Base-by-base conservation (phyloP, 2,113 vertebrate genomes). In the Benitochromis conjunctus region DNA sequence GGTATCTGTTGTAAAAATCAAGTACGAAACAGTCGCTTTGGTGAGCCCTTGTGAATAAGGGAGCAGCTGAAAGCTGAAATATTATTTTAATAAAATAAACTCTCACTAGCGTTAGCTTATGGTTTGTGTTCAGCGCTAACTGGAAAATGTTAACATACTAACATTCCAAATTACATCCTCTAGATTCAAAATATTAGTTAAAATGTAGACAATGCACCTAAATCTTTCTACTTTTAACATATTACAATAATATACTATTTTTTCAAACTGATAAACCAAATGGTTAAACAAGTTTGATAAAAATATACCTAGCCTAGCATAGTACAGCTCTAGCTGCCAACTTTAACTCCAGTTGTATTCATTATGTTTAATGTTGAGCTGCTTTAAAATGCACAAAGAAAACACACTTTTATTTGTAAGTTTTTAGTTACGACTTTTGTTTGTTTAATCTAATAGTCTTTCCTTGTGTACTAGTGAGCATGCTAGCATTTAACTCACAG, bases 401-500 rank as follows among this genome's bases (percentile, higher is more conserved):
- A 29, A 48, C 43, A 48, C 21, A 29, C 24, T 16, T 48, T 3
- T 48, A 48, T 74, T 19, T 74, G 66, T 74, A 74, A 74, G 51
- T 46, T 71, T 16, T 46, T 46, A 26, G 24, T 51, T 51, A 51
- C 24, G 14, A 18, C 43, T 7, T 48, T 48, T 18, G 41, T 74
- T 16, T 48, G 24, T 74, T 74, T 74, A 48, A 9, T 51, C 26
- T 74, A 46, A 29, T 26, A 18, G 9, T 29, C 43, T 74, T 74
- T 29, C 69, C 26, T 51, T 51, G 10, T 51, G 69, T 76, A 5
- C 46, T 76, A 51, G 10, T 76, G 43, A 8, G 16, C 26, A 19
- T 76, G 24, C 79, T 46, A 21, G 55, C 46, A 34, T 85, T 81
- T 62, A 82, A 38, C 38, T 48, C 18, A 18, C 16, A 74, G 69